These are phyloP conservation scores for Nudaria mundana DNA, from an alignment of 2,888 invertebrate species.

Conservation along the genomic window DNA sequence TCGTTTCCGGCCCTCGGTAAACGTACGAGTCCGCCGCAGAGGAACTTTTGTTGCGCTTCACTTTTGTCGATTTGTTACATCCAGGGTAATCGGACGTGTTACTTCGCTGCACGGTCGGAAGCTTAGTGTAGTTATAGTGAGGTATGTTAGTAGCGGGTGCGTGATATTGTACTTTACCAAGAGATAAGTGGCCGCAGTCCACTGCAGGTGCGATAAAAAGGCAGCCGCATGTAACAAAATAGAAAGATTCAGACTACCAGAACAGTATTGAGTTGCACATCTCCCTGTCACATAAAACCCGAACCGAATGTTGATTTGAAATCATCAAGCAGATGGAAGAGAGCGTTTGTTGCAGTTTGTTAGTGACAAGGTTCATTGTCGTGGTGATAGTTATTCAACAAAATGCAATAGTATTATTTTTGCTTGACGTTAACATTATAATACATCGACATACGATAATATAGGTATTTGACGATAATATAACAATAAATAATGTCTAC, in stretches of 20 bases:
- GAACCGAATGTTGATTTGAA: conserved; percentile 14
- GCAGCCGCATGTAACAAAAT: conserved; percentile 82
- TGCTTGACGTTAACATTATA: conserved; percentile 17
- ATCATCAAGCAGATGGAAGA: conserved; percentile 28
- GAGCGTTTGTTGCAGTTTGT: conserved; percentile 29
- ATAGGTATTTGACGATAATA: conserved; percentile 10
- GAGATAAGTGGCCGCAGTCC: conserved; percentile 84
- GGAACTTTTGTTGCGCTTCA: conserved; percentile 76
- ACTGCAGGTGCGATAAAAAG: conserved; percentile 82
- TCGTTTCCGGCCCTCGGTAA: conserved; percentile 60
- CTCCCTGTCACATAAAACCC: conserved; percentile 13
- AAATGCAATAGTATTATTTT: conserved; percentile 26
- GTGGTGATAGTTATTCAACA: conserved; percentile 30
- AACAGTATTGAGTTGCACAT: conserved; percentile 14
- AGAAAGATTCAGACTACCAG: conserved; percentile 68
- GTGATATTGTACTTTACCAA: conserved; percentile 87
- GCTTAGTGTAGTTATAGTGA: conserved; percentile 69
- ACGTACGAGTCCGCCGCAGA: conserved; percentile 68
- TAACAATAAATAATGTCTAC: conserved; percentile 42
- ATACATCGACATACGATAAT: conserved; percentile 7
- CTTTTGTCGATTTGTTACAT: conserved; percentile 58
- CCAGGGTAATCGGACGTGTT: conserved; percentile 60
- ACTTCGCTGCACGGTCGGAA: conserved; percentile 57
- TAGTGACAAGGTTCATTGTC: conserved; percentile 38
- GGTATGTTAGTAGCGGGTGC: conserved; percentile 80